These are phyloP conservation scores for Arbacia lixula DNA, from an alignment of 53 echinoderm and acorn worm species.

Conservation along the genomic window DNA sequence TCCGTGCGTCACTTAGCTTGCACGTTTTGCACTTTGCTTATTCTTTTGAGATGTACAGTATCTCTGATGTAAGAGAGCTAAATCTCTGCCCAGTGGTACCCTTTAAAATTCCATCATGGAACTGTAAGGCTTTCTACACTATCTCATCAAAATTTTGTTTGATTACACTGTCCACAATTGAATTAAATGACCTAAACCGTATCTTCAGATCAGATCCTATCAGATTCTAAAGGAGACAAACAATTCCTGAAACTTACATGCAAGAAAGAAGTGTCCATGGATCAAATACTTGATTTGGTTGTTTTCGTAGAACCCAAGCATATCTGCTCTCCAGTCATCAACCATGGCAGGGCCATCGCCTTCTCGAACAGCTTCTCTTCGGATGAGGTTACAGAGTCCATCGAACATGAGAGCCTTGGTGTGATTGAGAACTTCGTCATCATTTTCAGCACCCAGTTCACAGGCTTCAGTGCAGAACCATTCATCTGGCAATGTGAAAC, in stretches of 20 bases:
- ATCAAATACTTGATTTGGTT: constrained; percentile 11
- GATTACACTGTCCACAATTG: too few species aligned
- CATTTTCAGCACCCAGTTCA: background rate
- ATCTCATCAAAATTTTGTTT: too few species aligned
- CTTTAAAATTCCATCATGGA: too few species aligned
- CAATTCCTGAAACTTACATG: constrained; percentile 34
- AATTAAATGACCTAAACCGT: too few species aligned
- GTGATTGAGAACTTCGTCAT: constrained; percentile 19
- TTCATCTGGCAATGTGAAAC: constrained; percentile 25
- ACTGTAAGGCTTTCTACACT: too few species aligned
- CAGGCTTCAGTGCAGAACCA: constrained; percentile 38
- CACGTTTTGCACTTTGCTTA: too few species aligned
- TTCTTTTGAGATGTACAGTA: too few species aligned
- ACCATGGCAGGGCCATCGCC: constrained; percentile 56
- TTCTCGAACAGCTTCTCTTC: constrained; percentile 43
- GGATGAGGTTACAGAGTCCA: constrained; percentile 38
- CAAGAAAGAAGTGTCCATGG: constrained; percentile 25
- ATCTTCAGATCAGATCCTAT: too few species aligned
- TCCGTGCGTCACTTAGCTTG: too few species aligned
- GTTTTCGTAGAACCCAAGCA: constrained; percentile 32
- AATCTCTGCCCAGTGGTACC: too few species aligned
- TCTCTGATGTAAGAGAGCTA: too few species aligned
- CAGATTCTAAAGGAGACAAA: too few species aligned
- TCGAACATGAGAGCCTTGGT: constrained; percentile 44
- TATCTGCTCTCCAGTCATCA: constrained; percentile 48